Percentiles rank a stretch among this genome's conserved stretches.
These are phyloP conservation scores for Balaenoptera acutorostrata DNA, from an alignment of 2,113 vertebrate species.

Conservation along the genomic window DNA sequence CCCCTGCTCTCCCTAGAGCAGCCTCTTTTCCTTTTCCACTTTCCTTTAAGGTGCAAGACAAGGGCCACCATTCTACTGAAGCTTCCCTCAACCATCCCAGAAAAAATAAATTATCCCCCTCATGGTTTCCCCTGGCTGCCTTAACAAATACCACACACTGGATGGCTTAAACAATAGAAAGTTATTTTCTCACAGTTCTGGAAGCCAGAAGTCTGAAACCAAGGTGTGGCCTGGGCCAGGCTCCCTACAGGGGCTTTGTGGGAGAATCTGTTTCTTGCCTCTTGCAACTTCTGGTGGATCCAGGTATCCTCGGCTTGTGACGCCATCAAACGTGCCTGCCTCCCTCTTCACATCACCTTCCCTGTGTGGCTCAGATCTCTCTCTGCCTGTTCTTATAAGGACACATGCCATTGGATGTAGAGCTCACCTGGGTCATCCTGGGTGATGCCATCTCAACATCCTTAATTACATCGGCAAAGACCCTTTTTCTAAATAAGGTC, in stretches of 20 bases:
- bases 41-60: neutral
- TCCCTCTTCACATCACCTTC: neutral
- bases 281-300: neutral
- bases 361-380: neutral
- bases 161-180: neutral
- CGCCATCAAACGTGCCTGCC: rapidly evolving
- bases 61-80: neutral
- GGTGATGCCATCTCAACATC: neutral
- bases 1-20: neutral
- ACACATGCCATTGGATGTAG: neutral
- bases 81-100: neutral
- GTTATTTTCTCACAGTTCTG: neutral
- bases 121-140: neutral
- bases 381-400: neutral
- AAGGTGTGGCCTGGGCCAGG: neutral
- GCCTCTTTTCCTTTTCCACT: neutral
- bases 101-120: neutral
- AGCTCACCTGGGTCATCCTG: neutral
- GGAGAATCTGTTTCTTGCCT: rapidly evolving
- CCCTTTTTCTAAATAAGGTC: neutral
- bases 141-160: neutral
- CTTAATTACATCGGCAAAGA: neutral
- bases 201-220: neutral
- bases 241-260: neutral
- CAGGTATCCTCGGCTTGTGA: neutral